Base-by-base conservation (phyloP, 2,888 invertebrate species). In the Parthenolecanium corni region DNA sequence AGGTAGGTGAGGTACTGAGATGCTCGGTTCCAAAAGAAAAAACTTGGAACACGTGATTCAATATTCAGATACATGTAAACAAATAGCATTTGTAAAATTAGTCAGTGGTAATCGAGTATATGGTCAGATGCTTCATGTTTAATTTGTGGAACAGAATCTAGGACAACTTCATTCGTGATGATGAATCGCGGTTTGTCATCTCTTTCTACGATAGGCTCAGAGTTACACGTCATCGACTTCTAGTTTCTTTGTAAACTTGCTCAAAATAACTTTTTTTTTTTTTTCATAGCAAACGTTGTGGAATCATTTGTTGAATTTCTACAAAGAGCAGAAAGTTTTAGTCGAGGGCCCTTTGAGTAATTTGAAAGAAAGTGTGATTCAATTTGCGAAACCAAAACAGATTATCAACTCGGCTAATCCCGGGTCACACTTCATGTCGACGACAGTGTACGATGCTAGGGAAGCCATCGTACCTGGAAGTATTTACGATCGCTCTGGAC, bases 291-390 rank as follows among this genome's bases (percentile, higher is more conserved):
- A 99, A 76, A 92, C 93, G 0, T 78, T 98, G 1, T 98, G 98
- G 98, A 96, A 98, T 74, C 96, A 98, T 72, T 78, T 98, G 69
- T 78, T 98, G 66, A 92, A 90, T 46, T 95, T 95, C 73, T 97
- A 94, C 78, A 97, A 98, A 74, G 97, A 97, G 73, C 90, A 96
- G 67, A 90, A 92, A 72, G 91, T 93, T 42, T 77, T 98, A 18
- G 96, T 97, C 4, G 98, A 98, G 75, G 98, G 98, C 0, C 96
- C 98, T 0, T 77, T 99, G 38, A 95, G 92, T 69, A 97, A 97
- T 74, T 77, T 99, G 62, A 96, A 96, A 72, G 94, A 96, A 74
- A 93, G 94, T 0, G 82, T 93, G 71, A 93, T 98, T 65, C 94
- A 93, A 73, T 94, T 98, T 74, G 89, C 94, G 31, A 97, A 96